Conservation (phyloP, 1,140 invertebrate species). For the Cardiocondyla obscurior region DNA sequence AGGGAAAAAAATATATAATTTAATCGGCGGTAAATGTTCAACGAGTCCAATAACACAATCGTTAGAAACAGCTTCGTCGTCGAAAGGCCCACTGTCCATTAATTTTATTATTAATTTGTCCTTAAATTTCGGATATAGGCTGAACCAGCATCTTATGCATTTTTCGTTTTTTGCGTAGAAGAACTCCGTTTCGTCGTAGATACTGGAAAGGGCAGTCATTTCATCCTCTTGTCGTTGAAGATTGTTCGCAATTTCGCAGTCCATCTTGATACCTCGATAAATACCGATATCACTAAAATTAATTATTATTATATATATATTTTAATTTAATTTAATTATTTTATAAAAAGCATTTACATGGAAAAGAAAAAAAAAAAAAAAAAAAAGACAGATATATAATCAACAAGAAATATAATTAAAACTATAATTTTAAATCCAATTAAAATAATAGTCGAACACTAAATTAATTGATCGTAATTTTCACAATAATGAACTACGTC, state of each 20-base stretch:
- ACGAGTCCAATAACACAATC: conserved; percentile 10
- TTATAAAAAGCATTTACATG: neutral
- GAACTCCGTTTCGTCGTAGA: conserved; percentile 63
- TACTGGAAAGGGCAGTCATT: conserved; percentile 57
- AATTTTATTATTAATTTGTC: conserved; percentile 2
- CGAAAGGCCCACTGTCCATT: neutral
- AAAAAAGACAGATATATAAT: neutral
- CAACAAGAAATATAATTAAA: too few species aligned
- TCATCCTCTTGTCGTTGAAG: conserved; percentile 63
- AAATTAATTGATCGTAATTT: too few species aligned
- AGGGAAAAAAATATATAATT: conserved; percentile 49
- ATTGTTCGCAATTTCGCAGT: neutral
- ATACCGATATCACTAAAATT: neutral
- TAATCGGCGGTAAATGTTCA: conserved; percentile 63
- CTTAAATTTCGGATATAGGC: conserved; percentile 5
- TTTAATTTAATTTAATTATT: neutral
- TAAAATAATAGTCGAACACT: too few species aligned
- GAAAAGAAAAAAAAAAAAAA: neutral
- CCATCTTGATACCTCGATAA: conserved; percentile 5
- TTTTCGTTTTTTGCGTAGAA: neutral
- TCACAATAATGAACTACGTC: too few species aligned
- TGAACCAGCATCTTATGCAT: conserved; percentile 38
- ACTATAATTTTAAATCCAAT: too few species aligned
- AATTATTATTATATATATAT: too few species aligned
- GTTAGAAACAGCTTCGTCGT: neutral